Conservation (phyloP, 2,888 invertebrate genomes). For the Phorcus lineatus region DNA sequence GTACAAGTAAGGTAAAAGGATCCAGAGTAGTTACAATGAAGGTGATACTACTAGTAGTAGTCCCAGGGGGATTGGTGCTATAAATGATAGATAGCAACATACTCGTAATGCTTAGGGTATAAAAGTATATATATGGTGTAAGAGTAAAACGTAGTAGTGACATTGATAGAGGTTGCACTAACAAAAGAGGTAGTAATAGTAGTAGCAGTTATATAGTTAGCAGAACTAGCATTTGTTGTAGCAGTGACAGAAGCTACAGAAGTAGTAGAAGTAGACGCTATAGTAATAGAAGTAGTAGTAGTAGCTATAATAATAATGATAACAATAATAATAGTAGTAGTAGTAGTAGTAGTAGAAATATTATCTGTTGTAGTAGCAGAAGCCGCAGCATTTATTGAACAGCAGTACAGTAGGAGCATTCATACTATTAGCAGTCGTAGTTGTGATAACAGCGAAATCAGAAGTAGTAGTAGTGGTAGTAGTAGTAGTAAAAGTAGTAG, state of each 20-base stretch:
- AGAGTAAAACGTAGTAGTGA: not conserved
- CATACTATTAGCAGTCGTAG: constrained; percentile 15
- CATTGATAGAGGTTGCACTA: not conserved
- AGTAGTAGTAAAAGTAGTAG: not conserved
- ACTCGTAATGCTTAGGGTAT: no score
- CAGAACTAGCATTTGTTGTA: not conserved
- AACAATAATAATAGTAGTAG: not conserved
- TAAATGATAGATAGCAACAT: no score
- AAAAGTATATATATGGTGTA: no score
- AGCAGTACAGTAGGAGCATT: not conserved
- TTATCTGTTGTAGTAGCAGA: not conserved
- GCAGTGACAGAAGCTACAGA: not conserved
- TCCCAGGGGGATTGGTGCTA: not conserved
- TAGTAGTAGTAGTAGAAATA: constrained; percentile 5
- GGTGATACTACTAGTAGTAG: not conserved
- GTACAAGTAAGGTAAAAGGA: not conserved
- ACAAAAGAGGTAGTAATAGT: not conserved
- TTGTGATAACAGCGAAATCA: not conserved
- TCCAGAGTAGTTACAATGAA: not conserved
- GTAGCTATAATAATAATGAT: not conserved
- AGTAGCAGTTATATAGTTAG: not conserved
- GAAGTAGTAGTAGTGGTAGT: not conserved
- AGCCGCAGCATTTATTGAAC: not conserved
- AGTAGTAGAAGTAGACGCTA: not conserved
- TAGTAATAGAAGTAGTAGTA: not conserved